Evolutionary conservation across 2,113 vertebrate genomes (phyloP).

Genomic region (Myotis yumanensis): DNA sequence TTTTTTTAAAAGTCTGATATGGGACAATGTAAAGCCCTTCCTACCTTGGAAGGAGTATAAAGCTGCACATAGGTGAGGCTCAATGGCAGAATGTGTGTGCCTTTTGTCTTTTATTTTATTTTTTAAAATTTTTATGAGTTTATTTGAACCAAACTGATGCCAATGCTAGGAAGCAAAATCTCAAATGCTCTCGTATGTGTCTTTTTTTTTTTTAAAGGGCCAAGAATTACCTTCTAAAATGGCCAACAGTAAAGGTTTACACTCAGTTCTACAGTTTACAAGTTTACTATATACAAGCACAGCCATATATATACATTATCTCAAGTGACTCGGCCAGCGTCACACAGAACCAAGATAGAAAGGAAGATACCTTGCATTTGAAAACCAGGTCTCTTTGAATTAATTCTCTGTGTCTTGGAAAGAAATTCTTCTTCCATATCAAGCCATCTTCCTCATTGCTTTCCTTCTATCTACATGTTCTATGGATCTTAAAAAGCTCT

Average conservation of each 20-base stretch:
- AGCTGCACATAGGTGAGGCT: background rate
- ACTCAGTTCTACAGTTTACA: background rate
- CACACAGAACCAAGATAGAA: background rate
- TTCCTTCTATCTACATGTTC: background rate
- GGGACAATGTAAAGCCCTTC: background rate
- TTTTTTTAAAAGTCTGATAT: too few species aligned
- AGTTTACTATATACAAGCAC: background rate
- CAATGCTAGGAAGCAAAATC: background rate
- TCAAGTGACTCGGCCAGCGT: background rate
- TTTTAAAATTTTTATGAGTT: background rate
- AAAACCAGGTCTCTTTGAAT: background rate
- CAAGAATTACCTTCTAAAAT: background rate
- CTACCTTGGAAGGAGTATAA: background rate
- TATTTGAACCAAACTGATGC: background rate
- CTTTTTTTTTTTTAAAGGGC: background rate
- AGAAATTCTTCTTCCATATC: background rate
- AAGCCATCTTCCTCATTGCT: background rate
- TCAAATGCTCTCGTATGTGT: background rate
- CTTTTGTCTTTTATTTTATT: background rate
- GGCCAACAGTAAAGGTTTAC: background rate
- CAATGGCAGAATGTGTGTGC: background rate
- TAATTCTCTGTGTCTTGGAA: background rate
- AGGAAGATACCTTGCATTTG: background rate
- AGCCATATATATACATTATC: background rate
- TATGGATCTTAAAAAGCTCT: background rate